Evolutionary conservation across 2,113 vertebrate species (phyloP), one percentile per base, ranked within the genome.

Genomic region (Condylura cristata): DNA sequence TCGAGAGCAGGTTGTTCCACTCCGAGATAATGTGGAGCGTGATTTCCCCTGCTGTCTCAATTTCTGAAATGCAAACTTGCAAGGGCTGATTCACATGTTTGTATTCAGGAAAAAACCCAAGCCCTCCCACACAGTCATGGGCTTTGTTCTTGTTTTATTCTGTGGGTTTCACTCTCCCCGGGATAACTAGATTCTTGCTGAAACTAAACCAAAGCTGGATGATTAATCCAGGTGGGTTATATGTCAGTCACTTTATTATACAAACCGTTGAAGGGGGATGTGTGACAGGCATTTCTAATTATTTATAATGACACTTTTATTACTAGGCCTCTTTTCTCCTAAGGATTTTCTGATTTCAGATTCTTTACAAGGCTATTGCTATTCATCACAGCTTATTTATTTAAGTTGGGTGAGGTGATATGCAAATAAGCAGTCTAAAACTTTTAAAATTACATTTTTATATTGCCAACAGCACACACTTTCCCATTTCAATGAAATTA

Each of bases 261-360:
- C 18, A 81, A 76, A 39, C 5, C 61, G 74, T 82, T 53, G 34
- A 83, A 83, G 79, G 61, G 17, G 24, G 48, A 48, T 68, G 17
- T 84, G 71, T 82, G 41, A 91, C 71, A 91, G 37, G n/a, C 46
- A 85, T 93, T 89, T 92, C 79, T 95, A 95, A 94, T 91, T 93
- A 89, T 46, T 95, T 87, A 76, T 81, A 72, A 95, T 76, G 76
- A 91, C 56, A 70, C 32, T 91, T 75, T 86, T 65, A 81, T 83
- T 88, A 48, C 37, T 28, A 13, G 28, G 9, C 41, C 44, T 90
- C n/a, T 79, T 81, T 95, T 58, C 22, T 95, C 39, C 37, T 53
- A 58, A 93, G 84, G 22, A 60, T 72, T 76, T 76, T 78, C 30
- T 87, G 79, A 78, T 32, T 94, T 91, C 26, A 66, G 71, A 26